Conservation (phyloP, 2,113 vertebrate genomes). For the Pipa parva region DNA sequence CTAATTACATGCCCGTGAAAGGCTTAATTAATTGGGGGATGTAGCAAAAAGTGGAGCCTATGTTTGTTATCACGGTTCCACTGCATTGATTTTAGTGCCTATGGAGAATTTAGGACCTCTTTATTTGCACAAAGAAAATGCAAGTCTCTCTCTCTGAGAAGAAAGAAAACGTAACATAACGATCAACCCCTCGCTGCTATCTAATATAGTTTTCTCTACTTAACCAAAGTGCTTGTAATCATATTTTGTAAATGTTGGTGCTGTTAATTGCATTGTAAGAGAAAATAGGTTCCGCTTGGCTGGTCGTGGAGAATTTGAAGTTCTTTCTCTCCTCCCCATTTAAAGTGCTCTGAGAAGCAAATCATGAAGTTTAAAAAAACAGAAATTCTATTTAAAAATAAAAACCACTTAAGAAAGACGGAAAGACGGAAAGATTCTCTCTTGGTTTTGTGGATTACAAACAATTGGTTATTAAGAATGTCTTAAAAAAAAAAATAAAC, state of each 20-base stretch:
- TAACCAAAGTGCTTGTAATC: constrained; percentile 98
- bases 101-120: constrained; percentile 98
- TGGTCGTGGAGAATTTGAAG: constrained; percentile 93
- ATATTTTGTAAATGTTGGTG: constrained; percentile 99
- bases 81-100: constrained; percentile 99
- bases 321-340: constrained; percentile 75
- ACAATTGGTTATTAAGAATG: no score
- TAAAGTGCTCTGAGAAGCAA: constrained; percentile 75
- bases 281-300: constrained; percentile 95
- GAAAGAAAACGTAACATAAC: constrained; percentile 95
- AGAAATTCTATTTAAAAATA: background rate
- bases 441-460: no score
- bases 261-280: constrained; percentile 98
- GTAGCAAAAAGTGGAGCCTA: constrained; percentile 81
- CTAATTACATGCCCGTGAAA: constrained; percentile 99
- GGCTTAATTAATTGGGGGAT: constrained; percentile 99
- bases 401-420: background rate
- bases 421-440: no score
- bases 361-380: constrained; percentile 59
- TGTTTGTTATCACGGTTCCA: constrained; percentile 99
- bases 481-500: no score
- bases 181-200: constrained; percentile 99
- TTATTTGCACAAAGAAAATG: constrained; percentile 98
- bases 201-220: constrained; percentile 98
- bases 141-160: constrained; percentile 75